Base-by-base conservation (phyloP, 1,140 invertebrate genomes). In the Achatina immaculata region DNA sequence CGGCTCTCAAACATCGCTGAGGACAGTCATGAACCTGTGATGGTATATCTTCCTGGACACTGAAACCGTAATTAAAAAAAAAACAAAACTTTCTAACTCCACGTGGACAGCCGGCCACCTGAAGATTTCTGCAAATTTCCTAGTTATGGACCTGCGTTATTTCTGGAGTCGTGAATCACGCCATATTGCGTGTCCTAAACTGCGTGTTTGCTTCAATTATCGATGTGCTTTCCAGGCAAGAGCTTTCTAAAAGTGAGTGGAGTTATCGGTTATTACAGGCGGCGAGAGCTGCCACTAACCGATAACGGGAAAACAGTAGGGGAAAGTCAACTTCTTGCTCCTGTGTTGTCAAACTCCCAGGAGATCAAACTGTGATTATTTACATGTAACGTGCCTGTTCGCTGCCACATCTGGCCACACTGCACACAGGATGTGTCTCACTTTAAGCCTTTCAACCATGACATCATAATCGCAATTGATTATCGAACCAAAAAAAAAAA, bases 391-490 rank as follows among this genome's bases (percentile, higher is more conserved):
- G 7, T 55, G 24, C 48, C 24, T 55, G 48, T 55, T 7, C 3
- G 16, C 7, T 55, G 48, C 24, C 48, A 55, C 3, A 21, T 55
- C 48, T 7, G 34, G 38, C 11, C 24, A 43, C 0, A 21, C 19
- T 38, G 36, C 38, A 71, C n/a, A 4, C 7, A 24, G 36, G 38
- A 71, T 19, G 34, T n/a, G 1, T 42, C 2, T 21, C 9, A 11
- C 7, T 24, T 28, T 38, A 14, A 14, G 24, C 16, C 24, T 43
- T 19, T 19, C 2, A 6, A 21, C 1, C 19, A 24, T n/a, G 68
- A 71, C 68, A 71, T 71, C 43, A 42, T 43, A 71, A 43, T 71
- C 38, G 38, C 11, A 40, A 71, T 21, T 6, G 38, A 40, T 42
- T n/a, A 40, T 16, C 68, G 34, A 71, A 19, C 40, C 66, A 34